Conservation (phyloP, 2,888 invertebrate genomes). For the Tetheella fluctuosa region DNA sequence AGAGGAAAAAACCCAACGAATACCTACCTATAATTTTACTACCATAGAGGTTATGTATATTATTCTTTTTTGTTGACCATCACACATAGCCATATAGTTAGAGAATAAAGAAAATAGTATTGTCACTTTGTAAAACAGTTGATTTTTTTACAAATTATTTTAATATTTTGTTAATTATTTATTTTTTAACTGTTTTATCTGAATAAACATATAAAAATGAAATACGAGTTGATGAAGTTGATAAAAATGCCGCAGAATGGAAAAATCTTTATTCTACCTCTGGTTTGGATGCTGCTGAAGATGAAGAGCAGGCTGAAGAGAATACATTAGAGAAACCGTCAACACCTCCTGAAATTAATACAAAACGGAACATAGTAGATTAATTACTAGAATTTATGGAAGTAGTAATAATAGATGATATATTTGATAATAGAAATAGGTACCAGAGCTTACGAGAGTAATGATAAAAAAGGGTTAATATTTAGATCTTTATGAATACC, state of each 20-base stretch:
- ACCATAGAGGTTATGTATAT: neutral
- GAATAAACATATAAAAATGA: neutral
- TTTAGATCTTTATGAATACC: neutral
- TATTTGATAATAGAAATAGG: neutral
- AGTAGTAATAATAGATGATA: neutral
- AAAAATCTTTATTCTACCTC: conserved; percentile 19
- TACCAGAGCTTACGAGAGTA: neutral
- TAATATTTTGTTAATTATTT: neutral
- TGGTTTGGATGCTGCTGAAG: conserved; percentile 23
- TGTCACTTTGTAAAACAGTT: conserved; percentile 6
- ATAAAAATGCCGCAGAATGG: conserved; percentile 18
- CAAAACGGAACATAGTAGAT: conserved; percentile 3
- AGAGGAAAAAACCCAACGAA: too few relatives aligned
- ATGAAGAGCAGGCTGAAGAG: conserved; percentile 16
- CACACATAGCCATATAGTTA: neutral
- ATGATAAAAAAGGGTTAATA: neutral
- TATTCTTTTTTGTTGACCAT: neutral
- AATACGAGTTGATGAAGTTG: conserved; percentile 13
- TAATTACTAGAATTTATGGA: neutral
- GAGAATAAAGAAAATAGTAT: neutral
- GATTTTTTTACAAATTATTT: neutral
- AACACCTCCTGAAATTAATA: neutral
- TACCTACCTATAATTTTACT: too few relatives aligned
- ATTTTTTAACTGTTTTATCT: conserved; percentile 8
- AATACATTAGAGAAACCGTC: neutral